phyloP scores from a whole-genome alignment of 2,113 vertebrate genomes.

The Scolopax mira region DNA sequence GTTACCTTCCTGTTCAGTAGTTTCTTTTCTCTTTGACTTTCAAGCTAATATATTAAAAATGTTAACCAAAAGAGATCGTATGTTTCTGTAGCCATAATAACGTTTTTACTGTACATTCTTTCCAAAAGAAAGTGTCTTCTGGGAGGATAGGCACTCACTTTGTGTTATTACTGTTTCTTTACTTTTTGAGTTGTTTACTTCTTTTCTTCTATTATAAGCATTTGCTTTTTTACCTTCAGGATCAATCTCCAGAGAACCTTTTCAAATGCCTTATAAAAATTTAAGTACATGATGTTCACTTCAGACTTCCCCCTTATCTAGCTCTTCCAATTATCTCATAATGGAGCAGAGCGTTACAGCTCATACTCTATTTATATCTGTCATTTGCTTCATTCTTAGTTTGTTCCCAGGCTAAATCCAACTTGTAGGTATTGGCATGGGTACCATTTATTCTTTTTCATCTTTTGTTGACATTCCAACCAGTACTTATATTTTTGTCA shows the following conservation, averaged over 20 bases:
- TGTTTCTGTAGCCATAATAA: neutral
- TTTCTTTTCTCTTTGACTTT: neutral
- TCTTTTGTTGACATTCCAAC: neutral
- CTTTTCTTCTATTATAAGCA: neutral
- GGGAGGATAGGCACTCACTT: neutral
- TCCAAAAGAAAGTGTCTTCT: neutral
- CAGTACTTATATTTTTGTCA: neutral
- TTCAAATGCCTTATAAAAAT: conserved; percentile 28
- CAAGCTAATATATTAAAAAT: neutral
- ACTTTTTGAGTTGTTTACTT: conserved; percentile 38
- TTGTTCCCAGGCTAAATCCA: conserved; percentile 27
- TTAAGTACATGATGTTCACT: conserved; percentile 58
- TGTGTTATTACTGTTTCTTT: neutral
- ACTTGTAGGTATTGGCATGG: neutral
- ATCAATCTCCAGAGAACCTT: conserved; percentile 37
- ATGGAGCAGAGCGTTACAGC: conserved; percentile 45
- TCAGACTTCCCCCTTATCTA: conserved; percentile 49
- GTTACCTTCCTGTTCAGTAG: neutral
- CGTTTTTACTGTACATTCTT: neutral
- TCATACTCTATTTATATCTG: conserved; percentile 59
- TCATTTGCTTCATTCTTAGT: conserved; percentile 47
- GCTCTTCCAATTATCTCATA: conserved; percentile 56
- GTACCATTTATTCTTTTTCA: neutral
- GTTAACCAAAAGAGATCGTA: neutral
- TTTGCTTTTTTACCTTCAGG: conserved; percentile 15